Percentiles rank a stretch among this genome's conserved stretches.
Conservation (phyloP, 1,140 invertebrate species). For the Amphibalanus amphitrite region DNA sequence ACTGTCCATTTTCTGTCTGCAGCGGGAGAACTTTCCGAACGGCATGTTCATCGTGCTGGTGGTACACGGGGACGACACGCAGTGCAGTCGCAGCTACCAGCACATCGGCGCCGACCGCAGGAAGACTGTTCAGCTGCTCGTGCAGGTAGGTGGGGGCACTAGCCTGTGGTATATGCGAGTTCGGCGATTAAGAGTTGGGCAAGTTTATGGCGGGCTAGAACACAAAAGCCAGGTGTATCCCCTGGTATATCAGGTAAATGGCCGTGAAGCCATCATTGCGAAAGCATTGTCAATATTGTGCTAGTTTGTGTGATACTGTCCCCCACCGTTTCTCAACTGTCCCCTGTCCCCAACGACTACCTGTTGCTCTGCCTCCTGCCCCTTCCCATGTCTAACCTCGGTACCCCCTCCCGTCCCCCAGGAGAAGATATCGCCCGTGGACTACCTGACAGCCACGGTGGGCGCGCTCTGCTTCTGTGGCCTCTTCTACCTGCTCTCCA, state of each 20-base stretch:
- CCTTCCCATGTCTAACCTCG: too few relatives aligned
- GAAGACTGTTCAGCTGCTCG: conserved; percentile 35
- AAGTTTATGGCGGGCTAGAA: too few relatives aligned
- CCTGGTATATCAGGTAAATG: too few relatives aligned
- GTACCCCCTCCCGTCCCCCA: conserved; percentile 14
- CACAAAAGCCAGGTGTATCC: too few relatives aligned
- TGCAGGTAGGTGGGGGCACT: not conserved
- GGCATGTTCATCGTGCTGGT: conserved; percentile 69
- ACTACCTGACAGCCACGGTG: conserved; percentile 41
- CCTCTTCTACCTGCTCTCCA: conserved; percentile 39
- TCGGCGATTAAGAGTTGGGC: too few relatives aligned
- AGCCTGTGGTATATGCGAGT: too few relatives aligned
- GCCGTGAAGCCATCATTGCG: too few relatives aligned
- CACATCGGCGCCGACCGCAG: conserved; percentile 21
- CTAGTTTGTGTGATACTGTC: too few relatives aligned
- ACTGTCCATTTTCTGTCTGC: conserved; percentile 2
- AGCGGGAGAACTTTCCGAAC: conserved; percentile 45
- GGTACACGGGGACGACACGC: conserved; percentile 51
- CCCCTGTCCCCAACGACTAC: too few relatives aligned
- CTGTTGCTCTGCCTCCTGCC: too few relatives aligned
- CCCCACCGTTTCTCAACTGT: too few relatives aligned
- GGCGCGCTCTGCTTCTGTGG: conserved; percentile 35
- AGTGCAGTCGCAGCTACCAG: conserved; percentile 36
- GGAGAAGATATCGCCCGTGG: conserved; percentile 37
- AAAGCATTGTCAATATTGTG: too few relatives aligned